phyloP scores from a whole-genome alignment of 1,140 invertebrate species.

The Drosophila athabasca region DNA sequence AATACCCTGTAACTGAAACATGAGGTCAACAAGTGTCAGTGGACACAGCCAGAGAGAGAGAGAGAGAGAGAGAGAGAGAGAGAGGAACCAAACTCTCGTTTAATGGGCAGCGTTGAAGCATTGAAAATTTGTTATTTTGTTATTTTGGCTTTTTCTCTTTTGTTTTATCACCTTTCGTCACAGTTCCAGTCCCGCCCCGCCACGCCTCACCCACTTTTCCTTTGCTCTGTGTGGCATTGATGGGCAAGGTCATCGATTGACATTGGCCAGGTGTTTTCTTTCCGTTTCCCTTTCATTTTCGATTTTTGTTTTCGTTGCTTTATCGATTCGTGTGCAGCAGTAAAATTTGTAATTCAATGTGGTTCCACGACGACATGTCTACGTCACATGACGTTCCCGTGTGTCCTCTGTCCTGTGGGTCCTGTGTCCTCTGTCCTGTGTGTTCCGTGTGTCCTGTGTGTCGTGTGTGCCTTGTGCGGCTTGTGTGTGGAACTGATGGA shows the following conservation, averaged over 20 bases:
- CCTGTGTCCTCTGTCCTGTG: not conserved
- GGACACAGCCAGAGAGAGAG: not conserved
- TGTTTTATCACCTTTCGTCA: slow-evolving; percentile 9
- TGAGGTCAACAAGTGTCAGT: slow-evolving; percentile 70
- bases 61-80: not conserved
- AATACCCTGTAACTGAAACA: slow-evolving; percentile 26
- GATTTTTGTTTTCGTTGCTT: slow-evolving; percentile 39
- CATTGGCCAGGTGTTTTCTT: slow-evolving; percentile 60
- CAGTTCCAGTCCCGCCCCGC: too few species aligned
- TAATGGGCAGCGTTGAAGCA: not conserved
- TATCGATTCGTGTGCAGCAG: slow-evolving; percentile 34
- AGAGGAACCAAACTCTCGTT: not conserved
- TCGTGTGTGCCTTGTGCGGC: slow-evolving; percentile 5
- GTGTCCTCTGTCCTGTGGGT: not conserved
- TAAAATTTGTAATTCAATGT: slow-evolving; percentile 38
- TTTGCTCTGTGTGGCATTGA: slow-evolving; percentile 31
- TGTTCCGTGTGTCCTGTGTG: not conserved
- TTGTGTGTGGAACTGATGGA: not conserved
- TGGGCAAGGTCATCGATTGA: slow-evolving; percentile 66
- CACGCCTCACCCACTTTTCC: not conserved
- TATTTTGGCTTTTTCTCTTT: slow-evolving; percentile 34
- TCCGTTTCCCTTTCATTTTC: slow-evolving; percentile 10
- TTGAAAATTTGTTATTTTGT: slow-evolving; percentile 41
- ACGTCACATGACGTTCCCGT: not conserved
- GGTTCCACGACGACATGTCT: slow-evolving; percentile 21